Conservation (phyloP, 2,888 invertebrate species). For the Blomia tropicalis region DNA sequence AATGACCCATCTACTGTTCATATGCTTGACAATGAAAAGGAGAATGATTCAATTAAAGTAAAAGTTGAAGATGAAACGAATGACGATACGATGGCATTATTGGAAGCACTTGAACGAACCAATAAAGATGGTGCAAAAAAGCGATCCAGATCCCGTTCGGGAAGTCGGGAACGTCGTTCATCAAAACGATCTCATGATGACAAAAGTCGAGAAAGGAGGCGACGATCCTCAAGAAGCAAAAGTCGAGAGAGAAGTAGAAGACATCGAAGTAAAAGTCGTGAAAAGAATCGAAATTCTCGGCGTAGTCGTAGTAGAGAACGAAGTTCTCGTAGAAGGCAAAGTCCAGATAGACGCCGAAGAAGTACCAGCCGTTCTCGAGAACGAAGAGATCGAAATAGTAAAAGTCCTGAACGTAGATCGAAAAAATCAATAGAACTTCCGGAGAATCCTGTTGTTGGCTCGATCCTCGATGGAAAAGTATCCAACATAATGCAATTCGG, state of each 20-base stretch:
- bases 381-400: conserved; percentile 23
- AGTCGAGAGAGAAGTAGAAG: conserved; percentile 27
- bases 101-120: conserved; percentile 16
- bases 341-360: conserved; percentile 11
- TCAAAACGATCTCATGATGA: neutral
- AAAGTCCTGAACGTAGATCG: conserved; percentile 12
- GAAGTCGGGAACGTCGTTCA: conserved; percentile 20
- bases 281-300: conserved; percentile 33
- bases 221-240: conserved; percentile 32
- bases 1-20: conserved; percentile 37
- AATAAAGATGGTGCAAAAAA: neutral
- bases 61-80: conserved; percentile 26
- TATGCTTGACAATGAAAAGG: conserved; percentile 30
- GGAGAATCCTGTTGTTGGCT: conserved; percentile 40
- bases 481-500: conserved; percentile 95
- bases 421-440: conserved; percentile 34
- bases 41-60: neutral
- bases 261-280: conserved; percentile 28
- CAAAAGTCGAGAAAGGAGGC: conserved; percentile 24
- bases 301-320: conserved; percentile 31
- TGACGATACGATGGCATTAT: conserved; percentile 12
- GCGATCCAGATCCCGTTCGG: conserved; percentile 25
- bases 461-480: conserved; percentile 79
- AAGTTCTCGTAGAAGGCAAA: conserved; percentile 8
- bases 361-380: conserved; percentile 28